Evolutionary conservation across 2,888 invertebrate species (phyloP).

Genomic region (Polymixis lichenea): DNA sequence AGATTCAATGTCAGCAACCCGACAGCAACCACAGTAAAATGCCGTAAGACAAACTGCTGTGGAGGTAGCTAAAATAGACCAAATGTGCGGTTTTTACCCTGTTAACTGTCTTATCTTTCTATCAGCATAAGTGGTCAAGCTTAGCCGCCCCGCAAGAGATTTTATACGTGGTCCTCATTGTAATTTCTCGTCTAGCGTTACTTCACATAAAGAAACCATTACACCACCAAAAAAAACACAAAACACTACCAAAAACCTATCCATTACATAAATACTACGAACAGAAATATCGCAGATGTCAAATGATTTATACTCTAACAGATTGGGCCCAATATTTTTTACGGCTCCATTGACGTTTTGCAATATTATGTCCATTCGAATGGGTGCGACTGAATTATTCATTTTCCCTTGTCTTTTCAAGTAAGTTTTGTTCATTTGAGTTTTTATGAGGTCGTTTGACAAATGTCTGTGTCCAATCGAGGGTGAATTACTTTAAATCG

Average conservation of each 20-base stretch:
- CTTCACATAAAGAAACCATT: background rate
- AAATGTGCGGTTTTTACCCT: too few species aligned
- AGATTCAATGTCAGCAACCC: too few species aligned
- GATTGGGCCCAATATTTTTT: conserved; percentile 73
- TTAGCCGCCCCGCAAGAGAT: too few species aligned
- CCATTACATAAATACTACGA: conserved; percentile 33
- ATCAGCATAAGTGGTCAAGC: too few species aligned
- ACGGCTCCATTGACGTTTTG: conserved; percentile 61
- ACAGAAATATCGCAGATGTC: conserved; percentile 66
- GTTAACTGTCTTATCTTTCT: too few species aligned
- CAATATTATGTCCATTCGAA: conserved; percentile 57
- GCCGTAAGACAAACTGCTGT: too few species aligned
- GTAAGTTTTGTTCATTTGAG: conserved; percentile 58
- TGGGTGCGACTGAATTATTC: conserved; percentile 59
- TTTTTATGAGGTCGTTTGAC: conserved; percentile 58
- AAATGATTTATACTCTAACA: conserved; percentile 75
- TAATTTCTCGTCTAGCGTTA: too few species aligned
- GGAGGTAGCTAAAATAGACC: too few species aligned
- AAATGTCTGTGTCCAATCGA: conserved; percentile 56
- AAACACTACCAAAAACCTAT: conserved; percentile 16
- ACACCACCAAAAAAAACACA: background rate
- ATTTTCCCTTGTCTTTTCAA: conserved; percentile 50
- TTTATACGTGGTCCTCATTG: too few species aligned
- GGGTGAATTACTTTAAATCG: conserved; percentile 39
- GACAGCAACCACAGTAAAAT: too few species aligned